Conservation (phyloP, 2,797 vertebrate species). For the Acanthis flammea region DNA sequence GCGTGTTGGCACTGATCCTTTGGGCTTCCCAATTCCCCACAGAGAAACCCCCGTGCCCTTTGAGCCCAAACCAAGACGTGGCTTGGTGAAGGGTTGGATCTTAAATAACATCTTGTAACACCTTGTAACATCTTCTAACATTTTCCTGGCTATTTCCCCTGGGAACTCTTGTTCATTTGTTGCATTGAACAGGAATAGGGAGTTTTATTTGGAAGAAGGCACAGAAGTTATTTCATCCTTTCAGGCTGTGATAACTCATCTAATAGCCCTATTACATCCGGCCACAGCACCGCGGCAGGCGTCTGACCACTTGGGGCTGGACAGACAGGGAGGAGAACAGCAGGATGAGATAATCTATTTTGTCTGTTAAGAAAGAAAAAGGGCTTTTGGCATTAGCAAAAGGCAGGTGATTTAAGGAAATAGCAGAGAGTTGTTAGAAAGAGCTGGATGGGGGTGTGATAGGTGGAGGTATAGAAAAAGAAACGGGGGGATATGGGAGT, state of each 20-base stretch:
- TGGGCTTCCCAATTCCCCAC: rapidly evolving
- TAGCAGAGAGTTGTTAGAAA: constrained; percentile 15
- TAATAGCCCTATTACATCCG: constrained; percentile 61
- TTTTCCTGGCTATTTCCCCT: neutral
- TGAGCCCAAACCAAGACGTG: neutral
- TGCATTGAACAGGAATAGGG: neutral
- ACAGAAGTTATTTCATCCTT: constrained; percentile 53
- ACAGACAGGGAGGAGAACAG: neutral
- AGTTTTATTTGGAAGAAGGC: constrained; percentile 33
- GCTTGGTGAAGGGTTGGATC: neutral
- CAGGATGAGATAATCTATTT: constrained; percentile 41
- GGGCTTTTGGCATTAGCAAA: constrained; percentile 11
- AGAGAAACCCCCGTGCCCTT: neutral
- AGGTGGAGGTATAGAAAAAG: neutral
- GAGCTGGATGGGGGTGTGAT: neutral
- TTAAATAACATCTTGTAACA: neutral
- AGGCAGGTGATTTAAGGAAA: constrained; percentile 62
- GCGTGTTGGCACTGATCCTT: neutral
- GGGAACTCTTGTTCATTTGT: neutral
- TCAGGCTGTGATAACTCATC: constrained; percentile 57
- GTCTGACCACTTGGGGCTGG: constrained; percentile 13
- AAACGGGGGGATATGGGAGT: neutral
- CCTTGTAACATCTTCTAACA: neutral
- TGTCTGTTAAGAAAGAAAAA: constrained; percentile 24
- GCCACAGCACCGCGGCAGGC: neutral